Evolutionary conservation across 2,888 invertebrate species (phyloP).

Genomic region (Epirrhoe alternata): DNA sequence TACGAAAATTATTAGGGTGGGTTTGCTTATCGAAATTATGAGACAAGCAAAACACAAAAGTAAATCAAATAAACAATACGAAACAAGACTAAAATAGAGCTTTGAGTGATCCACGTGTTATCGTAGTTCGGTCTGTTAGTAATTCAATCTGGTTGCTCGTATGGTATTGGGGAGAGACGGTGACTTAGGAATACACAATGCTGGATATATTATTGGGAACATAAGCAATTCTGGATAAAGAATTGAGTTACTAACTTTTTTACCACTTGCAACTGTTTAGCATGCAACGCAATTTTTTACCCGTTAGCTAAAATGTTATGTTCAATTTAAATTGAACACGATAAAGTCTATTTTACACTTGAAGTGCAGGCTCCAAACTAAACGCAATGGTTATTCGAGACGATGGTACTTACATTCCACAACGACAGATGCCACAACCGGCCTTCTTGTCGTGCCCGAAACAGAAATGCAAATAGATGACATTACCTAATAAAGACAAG

Average conservation of each 20-base stretch:
- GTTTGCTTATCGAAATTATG: slow-evolving; percentile 20
- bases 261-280: not conserved
- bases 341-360: not conserved
- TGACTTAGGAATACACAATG: slow-evolving; percentile 11
- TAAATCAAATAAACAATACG: slow-evolving; percentile 5
- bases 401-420: slow-evolving; percentile 55
- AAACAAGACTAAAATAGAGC: slow-evolving; percentile 5
- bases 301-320: no score
- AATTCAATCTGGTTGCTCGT: slow-evolving; percentile 29
- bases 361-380: slow-evolving; percentile 35
- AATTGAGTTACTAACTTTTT: not conserved
- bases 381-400: slow-evolving; percentile 58
- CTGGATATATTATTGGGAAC: not conserved
- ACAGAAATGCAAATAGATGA: slow-evolving; percentile 51
- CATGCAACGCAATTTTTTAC: no score
- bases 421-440: slow-evolving; percentile 55
- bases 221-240: not conserved
- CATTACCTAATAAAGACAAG: slow-evolving; percentile 31
- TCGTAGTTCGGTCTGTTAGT: slow-evolving; percentile 11
- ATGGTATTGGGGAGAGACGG: not conserved
- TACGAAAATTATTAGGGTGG: slow-evolving; percentile 30
- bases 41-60: slow-evolving; percentile 14
- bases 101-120: slow-evolving; percentile 13
- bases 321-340: not conserved
- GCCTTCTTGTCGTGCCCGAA: slow-evolving; percentile 46